These are phyloP conservation scores for Salvator merianae DNA, from an alignment of 2,113 vertebrate species.

Conservation along the genomic window DNA sequence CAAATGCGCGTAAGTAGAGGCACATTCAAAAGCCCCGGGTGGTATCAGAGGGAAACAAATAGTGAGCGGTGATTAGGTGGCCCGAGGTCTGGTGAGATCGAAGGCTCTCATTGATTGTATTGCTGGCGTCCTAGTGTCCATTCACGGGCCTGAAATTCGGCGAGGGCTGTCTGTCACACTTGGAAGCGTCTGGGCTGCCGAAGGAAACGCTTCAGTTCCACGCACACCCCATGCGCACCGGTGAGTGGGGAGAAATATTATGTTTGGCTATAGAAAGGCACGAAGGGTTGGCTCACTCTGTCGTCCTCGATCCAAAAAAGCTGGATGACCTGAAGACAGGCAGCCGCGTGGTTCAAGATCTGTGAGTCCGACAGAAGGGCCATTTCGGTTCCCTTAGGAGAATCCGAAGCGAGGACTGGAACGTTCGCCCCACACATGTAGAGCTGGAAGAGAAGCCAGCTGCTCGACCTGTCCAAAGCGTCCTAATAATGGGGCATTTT, in stretches of 20 bases:
- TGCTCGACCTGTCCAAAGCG: no score
- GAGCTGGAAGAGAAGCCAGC: background rate
- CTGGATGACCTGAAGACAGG: background rate
- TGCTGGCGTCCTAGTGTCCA: background rate
- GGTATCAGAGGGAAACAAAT: background rate
- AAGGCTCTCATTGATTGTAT: background rate
- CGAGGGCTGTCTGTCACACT: background rate
- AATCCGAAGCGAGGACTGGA: background rate
- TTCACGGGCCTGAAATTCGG: background rate
- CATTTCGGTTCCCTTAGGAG: background rate
- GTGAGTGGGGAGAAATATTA: background rate
- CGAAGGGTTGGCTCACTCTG: background rate
- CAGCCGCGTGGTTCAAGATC: background rate
- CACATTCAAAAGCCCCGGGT: background rate
- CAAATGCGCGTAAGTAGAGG: background rate
- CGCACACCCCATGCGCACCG: background rate
- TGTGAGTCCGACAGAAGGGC: background rate
- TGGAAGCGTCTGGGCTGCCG: no score
- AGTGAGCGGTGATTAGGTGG: background rate
- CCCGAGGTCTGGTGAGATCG: background rate
- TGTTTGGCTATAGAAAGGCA: background rate
- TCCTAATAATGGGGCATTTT: no score
- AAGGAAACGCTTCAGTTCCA: no score
- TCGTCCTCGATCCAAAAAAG: background rate
- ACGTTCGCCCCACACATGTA: background rate